Evolutionary conservation across 2,797 vertebrate species (phyloP).

Genomic region (Megaceryle alcyon): DNA sequence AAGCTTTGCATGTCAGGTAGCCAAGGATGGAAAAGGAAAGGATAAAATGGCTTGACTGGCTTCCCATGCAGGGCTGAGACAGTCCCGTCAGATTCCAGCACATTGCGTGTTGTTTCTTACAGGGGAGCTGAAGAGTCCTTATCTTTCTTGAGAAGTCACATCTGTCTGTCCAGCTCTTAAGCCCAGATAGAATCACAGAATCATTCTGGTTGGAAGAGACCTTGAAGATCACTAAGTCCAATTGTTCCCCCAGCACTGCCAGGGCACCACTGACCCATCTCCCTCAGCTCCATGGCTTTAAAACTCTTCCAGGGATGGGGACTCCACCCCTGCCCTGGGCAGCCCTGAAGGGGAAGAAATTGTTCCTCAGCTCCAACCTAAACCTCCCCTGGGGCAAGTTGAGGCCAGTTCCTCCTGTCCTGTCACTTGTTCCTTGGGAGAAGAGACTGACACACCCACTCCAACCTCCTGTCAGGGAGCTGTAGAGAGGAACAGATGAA

Average conservation of each 20-base stretch:
- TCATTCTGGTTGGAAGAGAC: too few relatives aligned
- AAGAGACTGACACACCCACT: neutral
- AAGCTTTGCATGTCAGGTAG: neutral
- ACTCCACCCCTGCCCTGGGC: too few relatives aligned
- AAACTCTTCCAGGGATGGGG: too few relatives aligned
- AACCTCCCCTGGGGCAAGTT: too few relatives aligned
- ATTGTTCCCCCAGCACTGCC: too few relatives aligned
- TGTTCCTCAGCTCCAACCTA: too few relatives aligned
- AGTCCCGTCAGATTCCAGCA: neutral
- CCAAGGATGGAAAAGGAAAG: neutral
- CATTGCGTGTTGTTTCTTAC: neutral
- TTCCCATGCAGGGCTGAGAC: neutral
- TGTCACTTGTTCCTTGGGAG: too few relatives aligned
- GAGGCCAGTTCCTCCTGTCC: too few relatives aligned
- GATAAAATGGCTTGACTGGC: neutral
- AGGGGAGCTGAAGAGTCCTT: neutral
- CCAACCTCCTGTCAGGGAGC: neutral
- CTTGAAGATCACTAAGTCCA: too few relatives aligned
- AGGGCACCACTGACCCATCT: too few relatives aligned
- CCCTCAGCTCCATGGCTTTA: too few relatives aligned
- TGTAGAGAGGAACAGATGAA: neutral
- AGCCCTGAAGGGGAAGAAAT: too few relatives aligned
- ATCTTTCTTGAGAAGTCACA: neutral
- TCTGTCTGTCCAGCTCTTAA: neutral
- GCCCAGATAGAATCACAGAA: neutral